Conservation (phyloP, 2,888 invertebrate genomes). For the Willowsia nigromaculata region DNA sequence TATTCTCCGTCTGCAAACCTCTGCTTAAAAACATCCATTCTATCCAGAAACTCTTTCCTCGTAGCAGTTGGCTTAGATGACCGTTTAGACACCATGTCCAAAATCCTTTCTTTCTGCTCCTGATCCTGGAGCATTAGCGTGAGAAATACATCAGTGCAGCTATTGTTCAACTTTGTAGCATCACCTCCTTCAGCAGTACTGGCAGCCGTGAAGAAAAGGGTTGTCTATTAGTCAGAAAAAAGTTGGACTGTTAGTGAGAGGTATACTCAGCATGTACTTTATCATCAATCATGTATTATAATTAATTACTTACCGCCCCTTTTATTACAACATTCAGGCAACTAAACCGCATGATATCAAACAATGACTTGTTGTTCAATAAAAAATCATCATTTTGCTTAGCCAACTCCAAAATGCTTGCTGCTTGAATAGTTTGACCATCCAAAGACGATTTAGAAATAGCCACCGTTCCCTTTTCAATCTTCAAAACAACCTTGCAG, state of each 20-base stretch:
- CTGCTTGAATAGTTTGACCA: neutral
- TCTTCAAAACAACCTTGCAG: neutral
- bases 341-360: neutral
- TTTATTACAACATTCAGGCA: neutral
- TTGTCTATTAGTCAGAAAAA: too few relatives aligned
- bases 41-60: neutral
- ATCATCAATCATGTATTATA: too few relatives aligned
- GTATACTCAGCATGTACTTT: too few relatives aligned
- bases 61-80: neutral
- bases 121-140: slow-evolving; percentile 10
- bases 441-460: neutral
- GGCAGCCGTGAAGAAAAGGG: neutral
- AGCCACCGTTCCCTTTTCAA: neutral
- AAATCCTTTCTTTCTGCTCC: neutral
- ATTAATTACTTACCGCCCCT: too few relatives aligned
- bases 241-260: too few relatives aligned
- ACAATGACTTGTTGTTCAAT: neutral
- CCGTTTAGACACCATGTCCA: neutral
- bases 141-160: neutral
- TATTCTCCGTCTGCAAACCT: neutral
- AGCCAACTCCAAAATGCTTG: neutral
- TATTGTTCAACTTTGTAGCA: neutral
- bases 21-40: neutral
- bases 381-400: slow-evolving; percentile 11
- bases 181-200: neutral